Evolutionary conservation across 2,797 vertebrate species (phyloP).

Genomic region (Anableps anableps): DNA sequence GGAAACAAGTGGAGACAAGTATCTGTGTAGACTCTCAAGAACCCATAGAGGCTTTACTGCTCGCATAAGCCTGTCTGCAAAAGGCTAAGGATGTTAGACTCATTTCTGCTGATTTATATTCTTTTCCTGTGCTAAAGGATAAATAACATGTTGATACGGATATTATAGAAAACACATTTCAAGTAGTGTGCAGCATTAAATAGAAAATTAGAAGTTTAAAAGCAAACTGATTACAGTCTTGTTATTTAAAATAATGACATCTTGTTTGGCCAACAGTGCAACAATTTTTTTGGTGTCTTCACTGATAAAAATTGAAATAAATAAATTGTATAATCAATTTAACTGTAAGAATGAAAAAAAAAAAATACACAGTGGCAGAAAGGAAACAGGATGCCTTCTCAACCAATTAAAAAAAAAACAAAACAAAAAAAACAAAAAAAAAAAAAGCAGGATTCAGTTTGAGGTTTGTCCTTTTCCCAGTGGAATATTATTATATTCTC

Average conservation of each 20-base stretch:
- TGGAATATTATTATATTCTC: constrained; percentile 15
- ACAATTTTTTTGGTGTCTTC: background rate
- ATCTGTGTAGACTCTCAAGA: constrained; percentile 40
- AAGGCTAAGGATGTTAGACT: constrained; percentile 11
- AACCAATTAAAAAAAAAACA: background rate
- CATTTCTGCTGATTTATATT: constrained; percentile 17
- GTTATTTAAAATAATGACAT: background rate
- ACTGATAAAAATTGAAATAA: background rate
- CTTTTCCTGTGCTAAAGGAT: constrained; percentile 3
- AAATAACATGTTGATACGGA: constrained; percentile 5
- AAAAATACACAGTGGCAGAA: background rate
- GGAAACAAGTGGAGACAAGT: constrained; percentile 46
- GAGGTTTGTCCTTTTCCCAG: constrained; percentile 2
- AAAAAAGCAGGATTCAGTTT: background rate
- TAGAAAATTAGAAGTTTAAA: background rate
- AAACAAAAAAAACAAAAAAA: background rate
- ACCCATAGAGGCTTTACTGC: constrained; percentile 22
- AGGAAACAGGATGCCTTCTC: background rate
- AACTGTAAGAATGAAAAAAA: background rate
- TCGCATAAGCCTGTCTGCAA: constrained; percentile 19
- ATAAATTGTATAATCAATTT: background rate
- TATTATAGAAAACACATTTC: constrained; percentile 12
- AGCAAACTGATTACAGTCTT: background rate
- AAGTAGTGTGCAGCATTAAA: background rate
- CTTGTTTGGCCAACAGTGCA: background rate